These are phyloP conservation scores for Furcula furcula DNA, from an alignment of 2,888 invertebrate species.

Conservation along the genomic window DNA sequence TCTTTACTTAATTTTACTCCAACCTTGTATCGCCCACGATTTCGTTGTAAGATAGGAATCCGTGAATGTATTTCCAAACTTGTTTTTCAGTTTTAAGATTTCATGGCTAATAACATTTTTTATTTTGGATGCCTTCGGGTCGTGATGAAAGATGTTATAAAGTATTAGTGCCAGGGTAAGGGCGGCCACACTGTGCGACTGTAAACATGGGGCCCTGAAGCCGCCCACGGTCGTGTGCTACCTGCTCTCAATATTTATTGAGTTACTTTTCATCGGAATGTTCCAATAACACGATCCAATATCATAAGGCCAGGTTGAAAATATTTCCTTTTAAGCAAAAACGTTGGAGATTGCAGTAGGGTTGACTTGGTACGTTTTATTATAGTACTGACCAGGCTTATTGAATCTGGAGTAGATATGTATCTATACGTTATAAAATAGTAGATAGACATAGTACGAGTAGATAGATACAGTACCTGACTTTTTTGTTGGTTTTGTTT, in stretches of 20 bases:
- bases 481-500: too few relatives aligned
- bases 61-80: conserved; percentile 11
- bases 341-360: too few relatives aligned
- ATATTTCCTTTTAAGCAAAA: conserved; percentile 38
- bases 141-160: conserved; percentile 9
- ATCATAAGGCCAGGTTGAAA: conserved; percentile 40
- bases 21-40: conserved; percentile 62
- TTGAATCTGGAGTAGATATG: too few relatives aligned
- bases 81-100: conserved; percentile 21
- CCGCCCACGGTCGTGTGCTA: conserved; percentile 28
- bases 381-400: too few relatives aligned
- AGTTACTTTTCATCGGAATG: conserved; percentile 42
- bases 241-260: conserved; percentile 39
- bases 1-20: conserved; percentile 70
- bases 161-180: conserved; percentile 26
- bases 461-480: too few relatives aligned
- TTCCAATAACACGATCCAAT: conserved; percentile 48
- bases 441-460: too few relatives aligned
- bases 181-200: conserved; percentile 19
- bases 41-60: conserved; percentile 49
- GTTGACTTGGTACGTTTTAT: too few relatives aligned
- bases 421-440: too few relatives aligned
- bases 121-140: background rate
- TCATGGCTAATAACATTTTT: background rate
- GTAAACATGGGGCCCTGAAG: conserved; percentile 41